Evolutionary conservation across 2,113 vertebrate species (phyloP).

Genomic region (Clupea harengus): DNA sequence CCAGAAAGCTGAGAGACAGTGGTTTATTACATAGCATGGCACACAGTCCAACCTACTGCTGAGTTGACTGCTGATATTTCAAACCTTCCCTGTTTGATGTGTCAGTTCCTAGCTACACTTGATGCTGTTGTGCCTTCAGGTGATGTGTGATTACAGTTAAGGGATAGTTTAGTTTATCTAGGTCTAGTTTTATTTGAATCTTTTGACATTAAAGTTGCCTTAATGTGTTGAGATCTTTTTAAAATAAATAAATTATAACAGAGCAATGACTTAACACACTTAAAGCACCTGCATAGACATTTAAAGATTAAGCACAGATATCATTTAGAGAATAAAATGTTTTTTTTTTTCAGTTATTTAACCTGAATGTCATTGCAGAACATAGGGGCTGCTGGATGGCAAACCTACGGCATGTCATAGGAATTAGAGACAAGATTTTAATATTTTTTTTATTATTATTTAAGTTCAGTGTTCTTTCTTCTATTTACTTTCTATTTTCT

Average conservation of each 20-base stretch:
- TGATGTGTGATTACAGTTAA: neutral
- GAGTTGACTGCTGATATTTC: neutral
- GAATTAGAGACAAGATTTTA: neutral
- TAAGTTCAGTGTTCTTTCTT: neutral
- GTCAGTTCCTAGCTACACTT: neutral
- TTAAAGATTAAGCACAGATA: neutral
- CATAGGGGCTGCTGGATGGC: no score
- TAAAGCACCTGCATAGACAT: neutral
- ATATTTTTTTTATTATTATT: neutral
- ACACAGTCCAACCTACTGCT: neutral
- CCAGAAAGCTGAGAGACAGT: slow-evolving; percentile 22
- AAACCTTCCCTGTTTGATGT: neutral
- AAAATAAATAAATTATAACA: neutral
- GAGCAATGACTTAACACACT: neutral
- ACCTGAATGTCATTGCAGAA: neutral
- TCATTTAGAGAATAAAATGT: neutral
- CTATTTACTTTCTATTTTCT: neutral
- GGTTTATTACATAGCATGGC: neutral
- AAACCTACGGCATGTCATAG: no score
- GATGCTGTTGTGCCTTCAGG: neutral
- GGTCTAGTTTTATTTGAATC: neutral
- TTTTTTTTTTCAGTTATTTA: no score
- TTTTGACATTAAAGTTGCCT: neutral
- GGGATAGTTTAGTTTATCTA: no score
- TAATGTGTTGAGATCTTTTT: neutral